phyloP scores from a whole-genome alignment of 1,140 invertebrate genomes.

The Zophobas morio region DNA sequence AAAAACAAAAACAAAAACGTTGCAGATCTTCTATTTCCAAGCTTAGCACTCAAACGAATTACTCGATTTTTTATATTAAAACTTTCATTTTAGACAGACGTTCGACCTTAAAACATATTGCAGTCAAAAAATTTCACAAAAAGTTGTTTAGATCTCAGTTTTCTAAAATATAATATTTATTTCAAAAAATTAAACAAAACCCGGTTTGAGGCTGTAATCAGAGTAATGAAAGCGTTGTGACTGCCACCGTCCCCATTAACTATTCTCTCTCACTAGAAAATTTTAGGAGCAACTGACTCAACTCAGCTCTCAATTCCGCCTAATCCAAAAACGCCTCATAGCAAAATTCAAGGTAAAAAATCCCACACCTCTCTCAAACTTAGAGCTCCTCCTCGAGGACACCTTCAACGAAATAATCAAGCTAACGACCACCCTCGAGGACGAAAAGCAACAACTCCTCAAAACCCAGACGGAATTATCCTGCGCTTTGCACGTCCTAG shows the following conservation, averaged over 20 bases:
- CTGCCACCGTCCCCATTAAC: not conserved
- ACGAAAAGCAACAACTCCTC: slow-evolving; percentile 64
- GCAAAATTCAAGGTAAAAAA: slow-evolving; percentile 84
- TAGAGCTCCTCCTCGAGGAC: slow-evolving; percentile 81
- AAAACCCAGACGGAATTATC: slow-evolving; percentile 60
- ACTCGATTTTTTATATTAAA: too few relatives aligned
- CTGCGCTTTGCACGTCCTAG: slow-evolving; percentile 61
- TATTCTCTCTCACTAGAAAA: slow-evolving; percentile 8
- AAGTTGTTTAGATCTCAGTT: too few relatives aligned
- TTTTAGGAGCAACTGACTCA: slow-evolving; percentile 75
- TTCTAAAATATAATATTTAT: too few relatives aligned
- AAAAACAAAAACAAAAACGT: too few relatives aligned
- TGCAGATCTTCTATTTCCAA: too few relatives aligned
- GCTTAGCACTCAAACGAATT: too few relatives aligned
- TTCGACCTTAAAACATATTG: too few relatives aligned
- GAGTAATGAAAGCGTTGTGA: too few relatives aligned
- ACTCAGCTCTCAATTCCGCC: slow-evolving; percentile 78
- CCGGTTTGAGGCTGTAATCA: too few relatives aligned
- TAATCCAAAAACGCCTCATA: slow-evolving; percentile 81
- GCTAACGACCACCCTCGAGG: slow-evolving; percentile 68
- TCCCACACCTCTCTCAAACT: slow-evolving; percentile 78
- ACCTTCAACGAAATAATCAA: slow-evolving; percentile 77
- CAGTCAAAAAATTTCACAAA: too few relatives aligned
- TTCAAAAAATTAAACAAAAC: too few relatives aligned
- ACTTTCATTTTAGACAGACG: too few relatives aligned